Conservation (phyloP, 2,113 vertebrate genomes). For the Pseudopipra pipra region DNA sequence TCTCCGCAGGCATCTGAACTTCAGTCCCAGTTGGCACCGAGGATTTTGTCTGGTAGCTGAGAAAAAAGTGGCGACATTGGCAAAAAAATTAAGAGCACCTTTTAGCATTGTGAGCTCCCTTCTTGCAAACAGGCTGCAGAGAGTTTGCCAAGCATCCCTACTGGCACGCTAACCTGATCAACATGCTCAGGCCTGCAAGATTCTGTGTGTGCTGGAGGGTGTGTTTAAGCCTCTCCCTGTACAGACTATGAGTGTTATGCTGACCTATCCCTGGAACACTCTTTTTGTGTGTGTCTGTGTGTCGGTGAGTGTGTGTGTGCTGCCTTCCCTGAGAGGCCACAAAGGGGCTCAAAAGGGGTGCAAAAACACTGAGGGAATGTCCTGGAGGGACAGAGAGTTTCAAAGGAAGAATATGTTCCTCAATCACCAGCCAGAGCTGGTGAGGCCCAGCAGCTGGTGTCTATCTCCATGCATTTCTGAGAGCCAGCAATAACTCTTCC, state of each 20-base stretch:
- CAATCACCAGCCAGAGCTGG: neutral
- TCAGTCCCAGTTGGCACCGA: neutral
- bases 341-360: neutral
- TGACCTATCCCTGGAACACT: neutral
- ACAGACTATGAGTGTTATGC: neutral
- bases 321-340: neutral
- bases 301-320: too few relatives aligned
- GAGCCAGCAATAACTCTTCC: neutral
- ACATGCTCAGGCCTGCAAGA: constrained; percentile 17
- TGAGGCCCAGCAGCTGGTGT: neutral
- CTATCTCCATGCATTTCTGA: neutral
- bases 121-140: neutral
- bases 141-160: neutral
- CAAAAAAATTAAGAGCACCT: neutral
- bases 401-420: neutral
- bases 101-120: neutral
- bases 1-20: neutral
- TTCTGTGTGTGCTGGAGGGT: neutral
- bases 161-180: neutral
- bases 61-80: neutral
- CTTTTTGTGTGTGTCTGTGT: neutral
- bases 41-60: neutral
- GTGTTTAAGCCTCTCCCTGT: neutral
- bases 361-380: neutral
- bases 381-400: neutral